These are phyloP conservation scores for Mohoua ochrocephala DNA, from an alignment of 2,113 vertebrate species.

Conservation along the genomic window DNA sequence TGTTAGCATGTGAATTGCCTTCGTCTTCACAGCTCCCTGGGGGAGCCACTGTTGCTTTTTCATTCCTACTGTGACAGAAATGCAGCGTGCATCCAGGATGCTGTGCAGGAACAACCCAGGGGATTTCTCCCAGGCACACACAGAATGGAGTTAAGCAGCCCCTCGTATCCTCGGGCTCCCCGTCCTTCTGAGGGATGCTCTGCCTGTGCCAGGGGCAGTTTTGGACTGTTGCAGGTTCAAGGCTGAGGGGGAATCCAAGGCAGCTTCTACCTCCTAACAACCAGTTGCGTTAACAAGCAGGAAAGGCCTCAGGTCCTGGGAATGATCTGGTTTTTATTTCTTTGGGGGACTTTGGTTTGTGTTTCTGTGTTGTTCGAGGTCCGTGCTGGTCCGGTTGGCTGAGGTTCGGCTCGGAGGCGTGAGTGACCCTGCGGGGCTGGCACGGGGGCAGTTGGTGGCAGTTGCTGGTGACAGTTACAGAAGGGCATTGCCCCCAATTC, in stretches of 20 bases:
- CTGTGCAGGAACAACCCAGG: neutral
- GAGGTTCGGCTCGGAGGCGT: neutral
- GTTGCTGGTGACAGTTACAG: neutral
- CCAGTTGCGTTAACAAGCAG: neutral
- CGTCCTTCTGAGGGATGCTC: accelerated
- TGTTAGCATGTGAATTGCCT: neutral
- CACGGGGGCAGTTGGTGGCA: neutral
- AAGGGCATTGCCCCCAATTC: neutral
- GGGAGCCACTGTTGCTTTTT: neutral
- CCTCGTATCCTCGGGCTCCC: neutral
- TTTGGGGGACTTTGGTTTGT: neutral
- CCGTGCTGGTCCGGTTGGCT: accelerated
- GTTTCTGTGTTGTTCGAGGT: accelerated
- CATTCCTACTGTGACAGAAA: neutral
- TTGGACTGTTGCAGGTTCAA: neutral
- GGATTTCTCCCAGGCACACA: neutral
- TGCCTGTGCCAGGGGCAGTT: neutral
- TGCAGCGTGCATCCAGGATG: neutral
- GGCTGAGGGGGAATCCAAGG: neutral
- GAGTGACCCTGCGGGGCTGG: neutral
- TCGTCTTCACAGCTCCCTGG: neutral
- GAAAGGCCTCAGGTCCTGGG: neutral
- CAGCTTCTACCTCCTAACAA: neutral
- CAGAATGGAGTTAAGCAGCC: no score
- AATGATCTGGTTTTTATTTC: accelerated